Percentiles rank a stretch among this genome's conserved stretches.
These are phyloP conservation scores for Corythoichthys intestinalis DNA, from an alignment of 2,113 vertebrate genomes.

Conservation along the genomic window DNA sequence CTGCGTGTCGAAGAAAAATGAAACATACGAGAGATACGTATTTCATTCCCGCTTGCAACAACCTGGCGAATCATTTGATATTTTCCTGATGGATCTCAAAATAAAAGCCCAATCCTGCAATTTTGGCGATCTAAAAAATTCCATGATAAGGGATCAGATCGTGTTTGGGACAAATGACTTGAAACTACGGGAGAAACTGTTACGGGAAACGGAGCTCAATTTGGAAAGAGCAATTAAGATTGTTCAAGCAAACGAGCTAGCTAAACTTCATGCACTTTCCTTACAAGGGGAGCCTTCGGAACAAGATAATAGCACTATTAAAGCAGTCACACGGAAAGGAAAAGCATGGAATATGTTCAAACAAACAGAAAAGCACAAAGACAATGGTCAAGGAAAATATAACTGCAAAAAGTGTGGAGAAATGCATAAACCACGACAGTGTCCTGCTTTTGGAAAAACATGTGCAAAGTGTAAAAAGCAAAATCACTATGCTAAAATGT, in stretches of 20 bases:
- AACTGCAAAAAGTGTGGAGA: background rate
- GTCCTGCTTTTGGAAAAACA: slow-evolving; percentile 3
- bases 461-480: background rate
- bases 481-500: background rate
- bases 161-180: background rate
- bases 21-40: slow-evolving; percentile 8
- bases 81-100: slow-evolving; percentile 7
- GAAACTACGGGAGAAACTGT: slow-evolving; percentile 2
- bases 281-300: background rate
- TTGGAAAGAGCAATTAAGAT: slow-evolving; percentile 7
- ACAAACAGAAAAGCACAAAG: background rate
- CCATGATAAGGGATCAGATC: background rate
- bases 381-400: background rate
- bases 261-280: background rate
- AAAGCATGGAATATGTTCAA: background rate
- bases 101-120: slow-evolving; percentile 10
- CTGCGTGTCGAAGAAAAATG: background rate
- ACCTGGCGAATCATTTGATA: slow-evolving; percentile 10
- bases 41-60: slow-evolving; percentile 3
- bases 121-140: slow-evolving; percentile 5
- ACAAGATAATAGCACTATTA: background rate
- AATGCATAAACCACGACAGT: background rate
- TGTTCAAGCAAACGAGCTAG: slow-evolving; percentile 4
- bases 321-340: background rate
- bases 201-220: background rate